Evolutionary conservation across 2,113 vertebrate genomes (phyloP), one percentile per base, ranked within the genome.

Genomic region (Scomber colias): DNA sequence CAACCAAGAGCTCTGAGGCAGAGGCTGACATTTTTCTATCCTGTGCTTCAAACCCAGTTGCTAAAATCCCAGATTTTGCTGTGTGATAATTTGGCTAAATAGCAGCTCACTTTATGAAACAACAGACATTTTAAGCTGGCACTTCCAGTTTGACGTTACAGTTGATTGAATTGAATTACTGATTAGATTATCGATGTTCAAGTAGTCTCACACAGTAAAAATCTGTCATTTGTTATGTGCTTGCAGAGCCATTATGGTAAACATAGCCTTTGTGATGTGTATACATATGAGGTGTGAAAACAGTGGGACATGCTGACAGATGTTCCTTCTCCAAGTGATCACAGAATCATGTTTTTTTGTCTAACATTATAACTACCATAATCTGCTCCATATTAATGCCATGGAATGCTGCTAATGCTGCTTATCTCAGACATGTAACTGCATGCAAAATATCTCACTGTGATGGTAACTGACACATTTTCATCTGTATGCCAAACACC

Each of bases 401-500:
- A 96, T 97, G 96, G 97, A 98, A 98, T 98, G 96, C 96, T 97
- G 96, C 96, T 84, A 83, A 90, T 96, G 95, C 88, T 86, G 85
- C 77, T 87, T 75, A 85, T 80, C 83, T 65, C 77, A 14, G 60
- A 87, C 24, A 78, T 90, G 78, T 35, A 85, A 81, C 88, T 94
- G 94, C 93, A 95, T 93, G 82, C 67, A 86, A 68, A 77, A 81
- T 79, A 62, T 62, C 56, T 85, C 83, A 85, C 83, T 85, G 71
- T 85, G 63, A 75, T 73, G 71, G 57, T 79, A 74, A 83, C 73
- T 84, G 75, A 84, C 76, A 79, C 85, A 83, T 90, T 89, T 62
- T 68, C 84, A 89, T 89, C 83, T 84, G 76, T 81, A 81, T 82
- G 75, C 71, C 75, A 87, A 72, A 86, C 84, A 84, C 85, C 73